These are phyloP conservation scores for Pseudomyrmex sp. DNA, from an alignment of 1,140 invertebrate genomes.

Conservation along the genomic window DNA sequence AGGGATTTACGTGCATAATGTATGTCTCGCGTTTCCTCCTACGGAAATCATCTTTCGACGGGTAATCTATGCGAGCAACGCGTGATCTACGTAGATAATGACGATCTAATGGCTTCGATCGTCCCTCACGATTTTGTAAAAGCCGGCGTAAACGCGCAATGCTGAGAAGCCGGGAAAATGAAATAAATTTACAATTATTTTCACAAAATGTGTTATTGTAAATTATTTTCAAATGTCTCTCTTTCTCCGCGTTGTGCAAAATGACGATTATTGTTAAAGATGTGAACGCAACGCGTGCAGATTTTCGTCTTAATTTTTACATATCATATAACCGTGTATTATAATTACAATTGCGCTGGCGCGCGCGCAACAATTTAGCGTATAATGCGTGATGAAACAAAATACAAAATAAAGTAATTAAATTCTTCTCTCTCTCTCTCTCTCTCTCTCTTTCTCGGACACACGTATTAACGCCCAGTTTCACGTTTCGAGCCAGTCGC, in stretches of 20 bases:
- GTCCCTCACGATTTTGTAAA: no score
- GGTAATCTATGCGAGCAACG: no score
- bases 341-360: neutral
- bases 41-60: no score
- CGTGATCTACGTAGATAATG: no score
- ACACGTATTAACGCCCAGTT: conserved; percentile 27
- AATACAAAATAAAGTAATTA: conserved; percentile 34
- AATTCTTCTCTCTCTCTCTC: conserved; percentile 1
- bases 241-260: neutral
- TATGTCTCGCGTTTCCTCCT: no score
- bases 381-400: neutral
- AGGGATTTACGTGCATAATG: no score
- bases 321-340: neutral
- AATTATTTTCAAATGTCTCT: neutral
- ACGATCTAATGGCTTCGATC: no score
- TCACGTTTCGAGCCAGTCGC: conserved; percentile 39
- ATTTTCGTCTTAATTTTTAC: neutral
- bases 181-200: conserved; percentile 17
- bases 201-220: neutral
- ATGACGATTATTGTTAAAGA: neutral
- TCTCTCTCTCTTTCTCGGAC: no score
- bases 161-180: no score
- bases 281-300: no score
- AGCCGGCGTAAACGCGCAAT: no score
- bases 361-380: neutral